Percentiles rank a stretch among this genome's conserved stretches.
These are phyloP conservation scores for Cinclus cinclus DNA, from an alignment of 2,113 vertebrate species.

Conservation along the genomic window DNA sequence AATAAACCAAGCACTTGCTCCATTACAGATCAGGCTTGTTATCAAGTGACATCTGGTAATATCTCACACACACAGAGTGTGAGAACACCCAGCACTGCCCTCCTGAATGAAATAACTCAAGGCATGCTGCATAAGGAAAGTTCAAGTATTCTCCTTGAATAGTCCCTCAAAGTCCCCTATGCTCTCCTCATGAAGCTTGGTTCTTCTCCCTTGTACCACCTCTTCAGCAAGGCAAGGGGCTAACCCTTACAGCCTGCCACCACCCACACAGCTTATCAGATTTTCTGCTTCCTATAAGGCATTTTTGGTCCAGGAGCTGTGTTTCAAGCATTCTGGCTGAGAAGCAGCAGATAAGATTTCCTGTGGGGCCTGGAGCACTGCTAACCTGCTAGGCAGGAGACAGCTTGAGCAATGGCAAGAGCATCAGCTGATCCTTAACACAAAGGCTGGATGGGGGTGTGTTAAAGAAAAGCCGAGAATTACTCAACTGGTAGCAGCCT, in stretches of 20 bases:
- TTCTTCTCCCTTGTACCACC: background rate
- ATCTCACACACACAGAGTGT: background rate
- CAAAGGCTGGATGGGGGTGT: background rate
- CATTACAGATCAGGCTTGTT: background rate
- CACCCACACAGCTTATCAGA: background rate
- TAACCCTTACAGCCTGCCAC: background rate
- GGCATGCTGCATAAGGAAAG: background rate
- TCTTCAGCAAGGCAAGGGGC: background rate
- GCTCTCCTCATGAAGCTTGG: background rate
- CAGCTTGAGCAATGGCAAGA: background rate
- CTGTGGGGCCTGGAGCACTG: background rate
- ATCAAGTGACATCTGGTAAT: background rate
- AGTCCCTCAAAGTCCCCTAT: background rate
- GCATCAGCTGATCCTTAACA: conserved; percentile 43
- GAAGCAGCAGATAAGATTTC: background rate
- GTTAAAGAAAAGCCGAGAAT: conserved; percentile 8
- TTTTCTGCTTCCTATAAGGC: background rate
- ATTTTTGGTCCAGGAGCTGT: background rate
- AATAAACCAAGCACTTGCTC: background rate
- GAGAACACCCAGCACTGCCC: background rate
- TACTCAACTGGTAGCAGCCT: background rate
- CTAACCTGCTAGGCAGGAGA: conserved; percentile 8
- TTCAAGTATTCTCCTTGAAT: background rate
- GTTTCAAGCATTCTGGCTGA: conserved; percentile 1
- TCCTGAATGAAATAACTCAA: background rate